phyloP scores from a whole-genome alignment of 2,797 vertebrate genomes.

The Diglossa cyanea region DNA sequence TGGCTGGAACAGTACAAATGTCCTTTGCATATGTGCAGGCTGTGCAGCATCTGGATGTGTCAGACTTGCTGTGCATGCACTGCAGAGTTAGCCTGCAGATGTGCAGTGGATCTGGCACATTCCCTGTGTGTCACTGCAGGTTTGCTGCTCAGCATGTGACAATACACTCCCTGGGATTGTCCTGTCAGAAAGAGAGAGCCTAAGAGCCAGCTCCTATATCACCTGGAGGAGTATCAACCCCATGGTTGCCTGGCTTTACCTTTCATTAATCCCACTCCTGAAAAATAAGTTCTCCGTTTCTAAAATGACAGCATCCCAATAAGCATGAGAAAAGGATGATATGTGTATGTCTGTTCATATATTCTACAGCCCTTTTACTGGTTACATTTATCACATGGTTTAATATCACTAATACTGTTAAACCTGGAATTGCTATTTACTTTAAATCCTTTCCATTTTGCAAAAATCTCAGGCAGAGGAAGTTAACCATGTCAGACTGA shows the following conservation, averaged over 20 bases:
- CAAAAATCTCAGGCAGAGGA: background rate
- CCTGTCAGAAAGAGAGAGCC: background rate
- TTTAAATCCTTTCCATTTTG: background rate
- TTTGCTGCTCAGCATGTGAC: background rate
- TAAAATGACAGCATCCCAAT: background rate
- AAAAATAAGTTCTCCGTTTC: background rate
- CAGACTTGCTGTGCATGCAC: background rate
- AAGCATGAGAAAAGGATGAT: background rate
- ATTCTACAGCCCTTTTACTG: background rate
- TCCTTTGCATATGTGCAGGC: slow-evolving; percentile 13
- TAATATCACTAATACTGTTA: background rate
- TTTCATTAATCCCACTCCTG: background rate
- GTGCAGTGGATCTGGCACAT: background rate
- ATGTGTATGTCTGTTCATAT: background rate
- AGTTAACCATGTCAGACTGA: background rate
- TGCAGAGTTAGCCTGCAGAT: background rate
- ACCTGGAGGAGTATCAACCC: background rate
- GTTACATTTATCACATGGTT: background rate
- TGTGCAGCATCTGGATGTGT: slow-evolving; percentile 54
- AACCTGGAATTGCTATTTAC: background rate
- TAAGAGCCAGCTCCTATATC: background rate
- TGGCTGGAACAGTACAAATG: background rate
- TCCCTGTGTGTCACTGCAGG: background rate
- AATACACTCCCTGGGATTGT: background rate
- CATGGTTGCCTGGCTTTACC: background rate